A percentile compares a stretch with the other conserved stretches of the same genome.
These are phyloP conservation scores for Salpingus planirostris DNA, from an alignment of 2,888 invertebrate genomes.

Conservation along the genomic window DNA sequence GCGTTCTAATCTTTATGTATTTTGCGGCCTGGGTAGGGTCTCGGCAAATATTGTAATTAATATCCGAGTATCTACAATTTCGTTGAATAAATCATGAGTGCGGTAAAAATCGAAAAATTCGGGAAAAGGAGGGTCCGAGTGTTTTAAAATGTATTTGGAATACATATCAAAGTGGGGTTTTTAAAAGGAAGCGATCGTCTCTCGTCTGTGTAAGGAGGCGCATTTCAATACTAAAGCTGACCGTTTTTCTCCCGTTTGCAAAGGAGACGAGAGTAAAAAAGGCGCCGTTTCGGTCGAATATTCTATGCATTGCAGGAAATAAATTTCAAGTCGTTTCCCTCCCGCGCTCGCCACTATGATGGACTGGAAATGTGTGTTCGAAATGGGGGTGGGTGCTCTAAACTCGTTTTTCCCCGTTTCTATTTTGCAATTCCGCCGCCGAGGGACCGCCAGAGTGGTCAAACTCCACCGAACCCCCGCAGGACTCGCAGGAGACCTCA, in stretches of 20 bases:
- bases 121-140: slow-evolving; percentile 9
- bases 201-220: too few species aligned
- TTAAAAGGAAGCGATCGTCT: slow-evolving; percentile 26
- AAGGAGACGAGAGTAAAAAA: too few species aligned
- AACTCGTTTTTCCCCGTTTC: slow-evolving; percentile 17
- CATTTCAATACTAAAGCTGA: slow-evolving; percentile 34
- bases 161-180: slow-evolving; percentile 35
- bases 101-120: not conserved
- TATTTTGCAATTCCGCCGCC: slow-evolving; percentile 40
- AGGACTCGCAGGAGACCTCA: too few species aligned
- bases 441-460: slow-evolving; percentile 37
- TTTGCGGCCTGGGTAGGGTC: too few species aligned
- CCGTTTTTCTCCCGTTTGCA: slow-evolving; percentile 18
- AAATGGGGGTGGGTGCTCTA: slow-evolving; percentile 16
- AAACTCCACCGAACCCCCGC: slow-evolving; percentile 31
- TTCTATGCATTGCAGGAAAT: slow-evolving; percentile 37
- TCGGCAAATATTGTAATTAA: too few species aligned
- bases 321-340: slow-evolving; percentile 23
- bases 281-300: too few species aligned
- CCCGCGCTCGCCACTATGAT: too few species aligned
- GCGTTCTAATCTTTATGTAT: too few species aligned
- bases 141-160: slow-evolving; percentile 34
- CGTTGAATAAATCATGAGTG: not conserved
- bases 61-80: not conserved
- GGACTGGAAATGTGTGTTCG: slow-evolving; percentile 9